Evolutionary conservation across 2,797 vertebrate genomes (phyloP).

Genomic region (Scolopax bukidnonensis): DNA sequence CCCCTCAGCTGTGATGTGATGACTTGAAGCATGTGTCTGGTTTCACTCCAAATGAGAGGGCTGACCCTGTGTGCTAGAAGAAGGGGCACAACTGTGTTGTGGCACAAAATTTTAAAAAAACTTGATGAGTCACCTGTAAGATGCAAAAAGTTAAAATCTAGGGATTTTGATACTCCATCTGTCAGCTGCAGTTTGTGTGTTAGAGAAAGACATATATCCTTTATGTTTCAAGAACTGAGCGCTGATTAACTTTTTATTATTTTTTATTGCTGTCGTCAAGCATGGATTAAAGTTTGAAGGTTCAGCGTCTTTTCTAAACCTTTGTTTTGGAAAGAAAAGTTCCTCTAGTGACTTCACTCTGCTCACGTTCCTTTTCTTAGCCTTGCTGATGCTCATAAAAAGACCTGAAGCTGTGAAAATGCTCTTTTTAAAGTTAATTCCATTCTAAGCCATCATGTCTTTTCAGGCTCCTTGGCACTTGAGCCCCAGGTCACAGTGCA

Average conservation of each 20-base stretch:
- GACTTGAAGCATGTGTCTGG: not conserved
- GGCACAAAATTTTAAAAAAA: not conserved
- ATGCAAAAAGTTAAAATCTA: not conserved
- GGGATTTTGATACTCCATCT: not conserved
- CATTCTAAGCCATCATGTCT: conserved; percentile 29
- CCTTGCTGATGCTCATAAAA: conserved; percentile 7
- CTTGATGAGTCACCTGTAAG: not conserved
- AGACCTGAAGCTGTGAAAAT: conserved; percentile 50
- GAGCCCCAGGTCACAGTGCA: conserved; percentile 63
- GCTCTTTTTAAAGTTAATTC: conserved; percentile 51
- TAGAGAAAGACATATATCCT: not conserved
- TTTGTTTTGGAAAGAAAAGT: not conserved
- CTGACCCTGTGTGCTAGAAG: not conserved
- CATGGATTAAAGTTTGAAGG: not conserved
- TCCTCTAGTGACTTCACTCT: not conserved
- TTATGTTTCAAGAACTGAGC: not conserved
- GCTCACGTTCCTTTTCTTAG: not conserved
- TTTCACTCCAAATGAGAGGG: not conserved
- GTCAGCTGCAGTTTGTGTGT: not conserved
- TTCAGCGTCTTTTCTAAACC: not conserved
- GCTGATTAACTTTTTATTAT: not conserved
- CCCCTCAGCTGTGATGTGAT: not conserved
- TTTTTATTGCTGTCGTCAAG: not conserved
- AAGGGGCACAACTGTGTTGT: not conserved
- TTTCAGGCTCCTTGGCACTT: conserved; percentile 31